Conservation (phyloP, 2,888 invertebrate species). For the Dendrolimus houi region DNA sequence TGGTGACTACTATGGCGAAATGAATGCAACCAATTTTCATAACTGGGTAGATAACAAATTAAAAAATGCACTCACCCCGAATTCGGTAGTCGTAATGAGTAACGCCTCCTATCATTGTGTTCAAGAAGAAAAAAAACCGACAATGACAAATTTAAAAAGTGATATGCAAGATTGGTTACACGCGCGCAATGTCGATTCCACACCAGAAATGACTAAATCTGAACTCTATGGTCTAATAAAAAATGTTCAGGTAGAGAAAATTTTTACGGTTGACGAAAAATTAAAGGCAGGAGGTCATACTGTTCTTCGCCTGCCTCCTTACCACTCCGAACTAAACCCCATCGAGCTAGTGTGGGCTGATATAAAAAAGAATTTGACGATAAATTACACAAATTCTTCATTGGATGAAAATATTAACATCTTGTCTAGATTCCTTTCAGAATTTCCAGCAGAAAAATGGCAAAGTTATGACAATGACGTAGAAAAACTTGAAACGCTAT, state of each 20-base stretch:
- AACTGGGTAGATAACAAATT: slow-evolving; percentile 5
- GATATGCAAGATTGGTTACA: slow-evolving; percentile 13
- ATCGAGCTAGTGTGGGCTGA: slow-evolving; percentile 1
- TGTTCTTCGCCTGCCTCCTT: not conserved
- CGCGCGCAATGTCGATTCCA: slow-evolving; percentile 7
- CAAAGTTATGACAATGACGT: not conserved
- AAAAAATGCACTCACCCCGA: slow-evolving; percentile 5
- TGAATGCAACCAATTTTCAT: slow-evolving; percentile 1
- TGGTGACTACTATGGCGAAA: not conserved
- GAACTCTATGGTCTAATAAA: slow-evolving; percentile 1
- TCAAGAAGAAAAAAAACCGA: slow-evolving; percentile 15
- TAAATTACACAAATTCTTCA: not conserved
- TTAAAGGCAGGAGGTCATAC: not conserved
- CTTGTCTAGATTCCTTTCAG: not conserved
- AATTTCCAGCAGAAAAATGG: not conserved
- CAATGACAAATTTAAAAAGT: slow-evolving; percentile 12
- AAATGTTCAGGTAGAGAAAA: not conserved
- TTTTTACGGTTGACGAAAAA: slow-evolving; percentile 2
- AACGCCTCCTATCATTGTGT: slow-evolving; percentile 11
- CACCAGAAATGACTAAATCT: not conserved
- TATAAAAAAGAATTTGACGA: not conserved
- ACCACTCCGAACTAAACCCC: slow-evolving; percentile 1
- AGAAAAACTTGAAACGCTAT: slow-evolving; percentile 1
- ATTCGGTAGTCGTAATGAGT: slow-evolving; percentile 6
- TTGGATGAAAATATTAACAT: slow-evolving; percentile 1